These are phyloP conservation scores for Trichonephila clavata DNA, from an alignment of 1,140 invertebrate genomes.

Conservation along the genomic window DNA sequence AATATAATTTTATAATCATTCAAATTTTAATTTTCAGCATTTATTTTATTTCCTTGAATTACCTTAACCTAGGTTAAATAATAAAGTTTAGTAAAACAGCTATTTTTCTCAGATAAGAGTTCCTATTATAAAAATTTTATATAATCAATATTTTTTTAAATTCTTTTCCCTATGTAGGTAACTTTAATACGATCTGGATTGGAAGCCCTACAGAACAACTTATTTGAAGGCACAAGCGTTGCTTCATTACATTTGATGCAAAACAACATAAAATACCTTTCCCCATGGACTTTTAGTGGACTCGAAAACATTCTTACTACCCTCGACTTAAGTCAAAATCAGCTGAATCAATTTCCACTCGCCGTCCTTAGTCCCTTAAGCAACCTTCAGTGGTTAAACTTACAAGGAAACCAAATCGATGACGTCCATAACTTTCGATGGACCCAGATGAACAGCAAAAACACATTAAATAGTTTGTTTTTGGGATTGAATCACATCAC, in stretches of 20 bases:
- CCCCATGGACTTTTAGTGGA: constrained; percentile 83
- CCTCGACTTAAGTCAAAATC: constrained; percentile 90
- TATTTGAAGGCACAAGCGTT: constrained; percentile 81
- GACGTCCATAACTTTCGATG: constrained; percentile 79
- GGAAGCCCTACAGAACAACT: constrained; percentile 82
- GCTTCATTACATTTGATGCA: constrained; percentile 83
- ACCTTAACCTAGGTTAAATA: too few species aligned
- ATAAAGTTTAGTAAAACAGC: too few species aligned
- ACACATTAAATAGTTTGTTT: constrained; percentile 74
- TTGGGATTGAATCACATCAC: constrained; percentile 77
- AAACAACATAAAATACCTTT: constrained; percentile 82
- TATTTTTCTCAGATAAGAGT: too few species aligned
- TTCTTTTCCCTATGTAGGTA: constrained; percentile 82
- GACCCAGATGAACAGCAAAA: constrained; percentile 41
- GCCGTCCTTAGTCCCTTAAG: constrained; percentile 86
- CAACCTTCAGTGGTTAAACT: constrained; percentile 88
- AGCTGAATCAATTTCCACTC: constrained; percentile 85
- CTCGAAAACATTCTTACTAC: constrained; percentile 88
- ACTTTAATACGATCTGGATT: constrained; percentile 81
- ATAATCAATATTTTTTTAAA: too few species aligned
- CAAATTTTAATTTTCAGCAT: too few species aligned
- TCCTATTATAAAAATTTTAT: too few species aligned
- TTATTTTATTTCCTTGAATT: too few species aligned
- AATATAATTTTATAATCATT: too few species aligned
- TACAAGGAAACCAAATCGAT: constrained; percentile 90